Percentiles rank a stretch among this genome's conserved stretches.
These are phyloP conservation scores for Pseudomyrmex gracilis DNA, from an alignment of 1,140 invertebrate species.

Conservation along the genomic window DNA sequence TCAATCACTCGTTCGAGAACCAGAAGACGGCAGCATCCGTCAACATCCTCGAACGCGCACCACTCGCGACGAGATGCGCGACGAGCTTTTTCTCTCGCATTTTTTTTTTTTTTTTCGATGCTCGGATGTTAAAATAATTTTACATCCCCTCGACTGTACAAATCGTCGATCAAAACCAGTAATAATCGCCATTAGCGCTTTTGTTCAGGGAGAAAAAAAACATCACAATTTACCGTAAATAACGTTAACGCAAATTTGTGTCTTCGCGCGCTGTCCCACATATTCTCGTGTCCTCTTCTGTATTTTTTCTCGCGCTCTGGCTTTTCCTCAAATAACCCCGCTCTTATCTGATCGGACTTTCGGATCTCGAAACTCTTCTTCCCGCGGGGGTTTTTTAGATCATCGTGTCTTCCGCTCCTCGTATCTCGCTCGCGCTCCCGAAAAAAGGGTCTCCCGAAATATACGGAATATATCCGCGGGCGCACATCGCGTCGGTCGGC, in stretches of 20 bases:
- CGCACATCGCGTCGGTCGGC: constrained; percentile 69
- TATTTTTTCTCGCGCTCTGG: constrained; percentile 2
- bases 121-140: too few relatives aligned
- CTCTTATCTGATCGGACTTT: not conserved
- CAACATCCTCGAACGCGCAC: constrained; percentile 49
- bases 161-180: not conserved
- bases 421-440: constrained; percentile 69
- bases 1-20: constrained; percentile 63
- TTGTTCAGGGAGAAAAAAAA: too few relatives aligned
- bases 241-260: not conserved
- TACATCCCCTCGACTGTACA: not conserved
- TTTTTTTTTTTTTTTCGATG: constrained; percentile 35
- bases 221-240: not conserved
- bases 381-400: constrained; percentile 36
- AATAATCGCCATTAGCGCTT: too few relatives aligned
- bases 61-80: constrained; percentile 34
- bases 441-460: constrained; percentile 81
- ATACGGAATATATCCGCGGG: constrained; percentile 78
- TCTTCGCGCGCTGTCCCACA: not conserved
- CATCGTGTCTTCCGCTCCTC: constrained; percentile 53
- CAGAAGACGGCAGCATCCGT: constrained; percentile 57
- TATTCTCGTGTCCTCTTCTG: not conserved
- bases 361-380: too few relatives aligned
- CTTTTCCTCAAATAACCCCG: constrained; percentile 2
- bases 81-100: constrained; percentile 2